Evolutionary conservation across 2,797 vertebrate genomes (phyloP).

Genomic region (Coregonus sp.): DNA sequence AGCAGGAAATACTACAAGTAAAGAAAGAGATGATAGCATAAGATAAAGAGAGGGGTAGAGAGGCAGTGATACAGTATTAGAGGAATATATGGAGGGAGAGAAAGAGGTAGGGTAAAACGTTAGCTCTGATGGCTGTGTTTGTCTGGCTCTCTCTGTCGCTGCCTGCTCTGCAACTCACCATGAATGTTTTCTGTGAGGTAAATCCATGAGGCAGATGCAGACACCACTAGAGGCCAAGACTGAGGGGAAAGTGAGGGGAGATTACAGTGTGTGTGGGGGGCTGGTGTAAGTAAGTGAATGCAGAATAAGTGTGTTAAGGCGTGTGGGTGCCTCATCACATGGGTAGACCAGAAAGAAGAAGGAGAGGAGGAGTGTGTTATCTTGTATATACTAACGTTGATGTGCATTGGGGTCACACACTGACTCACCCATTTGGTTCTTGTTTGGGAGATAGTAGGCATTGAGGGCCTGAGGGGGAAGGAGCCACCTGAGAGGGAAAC

Average conservation of each 20-base stretch:
- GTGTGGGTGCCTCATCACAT: too few relatives aligned
- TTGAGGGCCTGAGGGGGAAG: constrained; percentile 95
- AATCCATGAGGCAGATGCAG: constrained; percentile 58
- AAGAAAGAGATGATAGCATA: constrained; percentile 26
- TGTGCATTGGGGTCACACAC: constrained; percentile 7
- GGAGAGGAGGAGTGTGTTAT: constrained; percentile 11
- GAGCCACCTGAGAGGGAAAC: constrained; percentile 84
- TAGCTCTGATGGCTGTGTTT: constrained; percentile 51
- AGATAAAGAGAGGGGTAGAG: not conserved
- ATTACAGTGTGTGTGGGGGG: constrained; percentile 17
- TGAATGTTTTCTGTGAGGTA: constrained; percentile 67
- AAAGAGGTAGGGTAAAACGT: not conserved
- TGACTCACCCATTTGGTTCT: constrained; percentile 95
- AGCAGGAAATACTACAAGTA: constrained; percentile 88
- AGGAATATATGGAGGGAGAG: not conserved
- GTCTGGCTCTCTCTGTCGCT: constrained; percentile 48
- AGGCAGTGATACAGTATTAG: constrained; percentile 1
- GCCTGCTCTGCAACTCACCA: constrained; percentile 52
- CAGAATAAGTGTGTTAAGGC: too few relatives aligned
- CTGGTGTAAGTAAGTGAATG: too few relatives aligned
- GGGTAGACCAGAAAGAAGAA: too few relatives aligned
- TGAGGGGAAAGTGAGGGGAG: constrained; percentile 10
- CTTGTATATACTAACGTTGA: constrained; percentile 24
- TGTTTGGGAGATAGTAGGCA: constrained; percentile 97
- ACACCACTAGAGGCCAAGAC: constrained; percentile 27